Conservation (phyloP, 2,888 invertebrate species). For the Gastracanthus pulcherrimus region DNA sequence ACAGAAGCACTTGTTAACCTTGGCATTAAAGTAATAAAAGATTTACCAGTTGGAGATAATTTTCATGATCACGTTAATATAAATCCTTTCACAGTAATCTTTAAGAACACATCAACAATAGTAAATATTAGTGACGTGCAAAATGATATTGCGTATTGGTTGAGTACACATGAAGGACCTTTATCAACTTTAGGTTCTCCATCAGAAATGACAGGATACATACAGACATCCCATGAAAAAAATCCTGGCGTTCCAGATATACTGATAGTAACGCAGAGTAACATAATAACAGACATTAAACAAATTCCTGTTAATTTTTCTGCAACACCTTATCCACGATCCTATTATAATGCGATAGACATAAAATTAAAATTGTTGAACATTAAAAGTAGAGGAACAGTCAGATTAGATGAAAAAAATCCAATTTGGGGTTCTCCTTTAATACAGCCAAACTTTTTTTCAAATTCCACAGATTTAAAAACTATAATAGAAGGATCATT, state of each 20-base stretch:
- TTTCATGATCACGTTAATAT: constrained; percentile 15
- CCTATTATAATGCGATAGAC: not conserved
- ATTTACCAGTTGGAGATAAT: constrained; percentile 22
- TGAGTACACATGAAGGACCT: not conserved
- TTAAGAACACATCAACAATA: not conserved
- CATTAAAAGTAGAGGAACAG: not conserved
- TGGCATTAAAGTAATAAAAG: not conserved
- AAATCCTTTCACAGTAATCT: not conserved
- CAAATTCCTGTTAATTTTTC: not conserved
- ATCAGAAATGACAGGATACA: not conserved
- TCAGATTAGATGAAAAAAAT: not conserved
- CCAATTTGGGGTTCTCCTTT: not conserved
- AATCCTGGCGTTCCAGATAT: not conserved
- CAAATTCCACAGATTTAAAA: not conserved
- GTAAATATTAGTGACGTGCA: not conserved
- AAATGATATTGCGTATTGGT: not conserved
- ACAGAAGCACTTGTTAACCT: not conserved
- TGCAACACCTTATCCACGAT: not conserved
- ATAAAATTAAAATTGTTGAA: not conserved
- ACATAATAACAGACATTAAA: not conserved
- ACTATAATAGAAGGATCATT: not conserved
- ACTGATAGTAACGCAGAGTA: not conserved
- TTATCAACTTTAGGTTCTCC: not conserved
- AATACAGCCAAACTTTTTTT: not conserved
- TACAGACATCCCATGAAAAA: not conserved